phyloP scores from a whole-genome alignment of 1,140 invertebrate species.

The Diorhabda carinulata region DNA sequence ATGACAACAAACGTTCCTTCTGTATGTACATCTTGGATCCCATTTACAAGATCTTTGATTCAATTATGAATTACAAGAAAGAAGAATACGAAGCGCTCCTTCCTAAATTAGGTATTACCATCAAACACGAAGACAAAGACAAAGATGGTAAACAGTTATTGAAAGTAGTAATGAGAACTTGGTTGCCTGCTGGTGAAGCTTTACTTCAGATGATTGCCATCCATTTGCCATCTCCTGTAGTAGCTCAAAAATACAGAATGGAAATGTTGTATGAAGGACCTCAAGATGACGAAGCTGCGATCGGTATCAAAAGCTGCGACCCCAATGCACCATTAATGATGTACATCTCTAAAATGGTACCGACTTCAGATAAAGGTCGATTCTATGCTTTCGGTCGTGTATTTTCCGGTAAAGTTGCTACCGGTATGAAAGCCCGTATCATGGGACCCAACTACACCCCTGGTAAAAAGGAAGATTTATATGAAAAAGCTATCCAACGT shows the following conservation, averaged over 20 bases:
- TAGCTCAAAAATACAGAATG: slow-evolving; percentile 98
- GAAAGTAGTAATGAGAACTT: slow-evolving; percentile 97
- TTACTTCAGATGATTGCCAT: slow-evolving; percentile 99
- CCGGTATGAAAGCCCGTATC: slow-evolving; percentile 94
- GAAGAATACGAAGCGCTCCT: slow-evolving; percentile 85
- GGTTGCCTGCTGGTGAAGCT: slow-evolving; percentile 98
- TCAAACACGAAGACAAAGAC: slow-evolving; percentile 93
- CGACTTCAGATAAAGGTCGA: slow-evolving; percentile 97
- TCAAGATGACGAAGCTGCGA: slow-evolving; percentile 92
- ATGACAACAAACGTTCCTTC: slow-evolving; percentile 93
- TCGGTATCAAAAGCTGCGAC: slow-evolving; percentile 84
- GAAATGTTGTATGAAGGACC: slow-evolving; percentile 99
- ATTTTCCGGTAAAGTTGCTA: slow-evolving; percentile 92
- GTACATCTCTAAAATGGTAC: slow-evolving; percentile 99
- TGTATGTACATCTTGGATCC: slow-evolving; percentile 98
- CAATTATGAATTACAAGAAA: slow-evolving; percentile 98
- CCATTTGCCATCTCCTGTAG: slow-evolving; percentile 97
- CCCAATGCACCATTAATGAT: slow-evolving; percentile 98
- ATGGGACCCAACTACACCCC: slow-evolving; percentile 98
- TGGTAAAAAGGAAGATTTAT: slow-evolving; percentile 98
- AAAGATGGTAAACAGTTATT: slow-evolving; percentile 89
- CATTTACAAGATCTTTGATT: slow-evolving; percentile 98
- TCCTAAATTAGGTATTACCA: slow-evolving; percentile 85
- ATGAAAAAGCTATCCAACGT: slow-evolving; percentile 98
- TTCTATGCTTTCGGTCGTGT: slow-evolving; percentile 99